phyloP scores from a whole-genome alignment of 2,113 vertebrate genomes.

The Gracilinanus agilis region DNA sequence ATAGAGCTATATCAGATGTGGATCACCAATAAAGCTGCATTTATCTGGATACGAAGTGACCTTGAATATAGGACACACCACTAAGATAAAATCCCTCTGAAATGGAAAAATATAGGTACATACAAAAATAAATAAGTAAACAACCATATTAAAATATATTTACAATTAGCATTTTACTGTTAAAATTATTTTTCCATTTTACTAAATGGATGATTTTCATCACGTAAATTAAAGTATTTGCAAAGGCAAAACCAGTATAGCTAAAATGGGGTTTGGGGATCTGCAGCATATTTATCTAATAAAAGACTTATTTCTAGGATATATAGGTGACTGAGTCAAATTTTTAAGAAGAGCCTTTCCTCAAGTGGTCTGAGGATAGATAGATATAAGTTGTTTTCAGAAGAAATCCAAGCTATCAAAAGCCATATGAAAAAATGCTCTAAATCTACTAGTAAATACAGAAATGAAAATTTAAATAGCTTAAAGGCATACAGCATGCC shows the following conservation, averaged over 20 bases:
- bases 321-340: not conserved
- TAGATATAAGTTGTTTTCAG: not conserved
- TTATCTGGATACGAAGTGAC: not conserved
- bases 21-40: not conserved
- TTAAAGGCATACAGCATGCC: no score
- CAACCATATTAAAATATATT: not conserved
- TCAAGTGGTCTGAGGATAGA: not conserved
- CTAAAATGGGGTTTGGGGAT: no score
- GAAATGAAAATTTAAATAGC: no score
- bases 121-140: not conserved
- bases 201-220: not conserved
- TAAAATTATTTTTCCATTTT: no score
- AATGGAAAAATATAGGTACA: not conserved
- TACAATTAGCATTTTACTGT: no score
- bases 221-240: not conserved
- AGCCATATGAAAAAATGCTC: no score
- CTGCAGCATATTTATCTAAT: not conserved
- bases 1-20: not conserved
- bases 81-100: not conserved
- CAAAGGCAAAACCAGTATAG: not conserved
- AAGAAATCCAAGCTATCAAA: no score
- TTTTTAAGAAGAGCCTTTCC: not conserved
- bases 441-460: no score
- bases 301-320: not conserved
- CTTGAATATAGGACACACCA: not conserved